Evolutionary conservation across 2,797 vertebrate species (phyloP), one percentile per base, ranked within the genome.

Genomic region (Pelochelys cantorii): DNA sequence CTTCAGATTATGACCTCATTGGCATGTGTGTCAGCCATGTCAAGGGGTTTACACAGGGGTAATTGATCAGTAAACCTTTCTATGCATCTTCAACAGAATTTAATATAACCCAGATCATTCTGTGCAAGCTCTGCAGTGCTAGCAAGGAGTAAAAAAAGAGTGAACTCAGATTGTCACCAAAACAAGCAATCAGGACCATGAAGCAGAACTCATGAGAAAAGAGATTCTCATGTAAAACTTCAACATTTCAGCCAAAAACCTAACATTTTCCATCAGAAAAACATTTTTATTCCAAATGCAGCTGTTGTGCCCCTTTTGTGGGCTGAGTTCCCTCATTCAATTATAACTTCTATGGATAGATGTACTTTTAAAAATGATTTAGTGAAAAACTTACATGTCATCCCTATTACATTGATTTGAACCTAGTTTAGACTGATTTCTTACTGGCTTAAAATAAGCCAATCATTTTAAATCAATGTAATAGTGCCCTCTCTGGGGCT

Each of bases 61-160:
- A 9, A 83, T 80, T 83, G 85, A 55, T 22, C 0, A 79, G 8
- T 31, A 81, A 77, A 37, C 25, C 11, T 18, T 8, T 13, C 29
- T 9, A 8, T 71, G 17, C 0, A 52, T 68, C 18, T 2, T 1
- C 18, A 48, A n/a, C 4, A 89, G 4, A 48, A 13, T 2, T 25
- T 42, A 74, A 62, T 4, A 48, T 34, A 85, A 87, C 18, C 1
- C 17, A 85, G 52, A 1, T 14, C 1, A 9, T 53, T 78, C 14
- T 25, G 27, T 57, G 85, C 83, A 8, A 79, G 15, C 31, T 3
- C 59, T 5, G 5, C 13, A 56, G 37, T 42, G 2, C 2, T 68
- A 86, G 75, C 22, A 20, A 29, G 42, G 9, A 48, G 27, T 65
- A 29, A 78, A 48, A 48, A 48, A 10, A 17, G 37, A 79, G 2